Base-by-base conservation (phyloP, 1,140 invertebrate species). In the Plodia interpunctella region DNA sequence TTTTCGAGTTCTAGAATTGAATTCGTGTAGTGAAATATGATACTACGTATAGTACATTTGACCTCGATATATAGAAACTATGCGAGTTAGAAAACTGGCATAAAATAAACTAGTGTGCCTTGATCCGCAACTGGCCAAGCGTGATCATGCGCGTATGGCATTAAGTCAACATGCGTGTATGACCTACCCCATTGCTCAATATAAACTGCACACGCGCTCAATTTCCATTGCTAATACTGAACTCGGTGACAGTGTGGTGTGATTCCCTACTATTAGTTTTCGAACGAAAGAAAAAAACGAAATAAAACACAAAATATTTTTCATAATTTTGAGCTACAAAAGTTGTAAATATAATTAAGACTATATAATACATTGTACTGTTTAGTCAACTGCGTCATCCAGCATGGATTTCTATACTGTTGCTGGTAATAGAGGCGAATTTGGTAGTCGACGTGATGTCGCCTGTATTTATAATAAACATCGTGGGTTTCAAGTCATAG, bases 141-240 rank as follows among this genome's bases (percentile, higher is more conserved):
- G 17, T 21, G 20, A 25, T 53, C 19, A 53, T 53, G 9, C 21
- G 10, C 20, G 25, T 52, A 53, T 25, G 18, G 49, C 5, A 51
- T 53, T 11, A 53, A 53, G 51, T 53, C 51, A 25, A 25, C 51
- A 20, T 53, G 51, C 79, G 80, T 83, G 74, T 81, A 60, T 83
- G 83, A 86, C 83, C 83, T 86, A 83, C 78, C 80, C 80, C 67
- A 83, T 81, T 80, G 73, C 78, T 79, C 72, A 79, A 78, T 68
- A 66, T 69, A 77, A 74, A 74, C 72, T 68, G 68, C 54, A 65
- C 74, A 76, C 76, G 76, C 62, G 63, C 66, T 77, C 50, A n/a
- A 85, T 83, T 83, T 72, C 73, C 72, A 81, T 74, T 83, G 76
- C 78, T 78, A 81, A 85, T 85, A 64, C 52, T 28, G 25, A 49